phyloP scores from a whole-genome alignment of 2,888 invertebrate species.

The Antitype chi region DNA sequence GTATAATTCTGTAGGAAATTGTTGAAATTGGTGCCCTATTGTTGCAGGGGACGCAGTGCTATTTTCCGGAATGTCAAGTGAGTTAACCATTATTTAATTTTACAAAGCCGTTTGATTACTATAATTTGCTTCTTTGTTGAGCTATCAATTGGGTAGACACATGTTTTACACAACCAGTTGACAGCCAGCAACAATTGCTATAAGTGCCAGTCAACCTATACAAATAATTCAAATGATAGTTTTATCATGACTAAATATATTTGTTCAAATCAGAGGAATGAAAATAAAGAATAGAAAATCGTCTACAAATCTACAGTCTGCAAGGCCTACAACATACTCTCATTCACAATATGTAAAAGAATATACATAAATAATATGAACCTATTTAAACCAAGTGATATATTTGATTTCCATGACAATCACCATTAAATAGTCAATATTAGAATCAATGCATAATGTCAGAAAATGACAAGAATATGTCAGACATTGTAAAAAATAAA shows the following conservation, averaged over 20 bases:
- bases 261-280: too few relatives aligned
- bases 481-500: too few relatives aligned
- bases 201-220: slow-evolving; percentile 8
- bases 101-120: not conserved
- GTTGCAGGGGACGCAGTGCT: slow-evolving; percentile 92
- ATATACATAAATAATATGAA: too few relatives aligned
- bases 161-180: not conserved
- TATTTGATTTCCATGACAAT: too few relatives aligned
- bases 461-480: too few relatives aligned
- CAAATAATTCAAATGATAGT: not conserved
- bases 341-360: too few relatives aligned
- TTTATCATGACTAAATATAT: not conserved
- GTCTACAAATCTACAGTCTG: too few relatives aligned
- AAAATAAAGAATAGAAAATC: too few relatives aligned
- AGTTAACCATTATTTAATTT: slow-evolving; percentile 66
- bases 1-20: slow-evolving; percentile 16
- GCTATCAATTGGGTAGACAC: not conserved
- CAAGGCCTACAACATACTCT: too few relatives aligned
- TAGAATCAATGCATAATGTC: too few relatives aligned
- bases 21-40: slow-evolving; percentile 69
- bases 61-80: slow-evolving; percentile 92
- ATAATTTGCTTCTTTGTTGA: not conserved
- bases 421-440: too few relatives aligned
- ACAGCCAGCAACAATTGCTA: not conserved
- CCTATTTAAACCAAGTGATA: too few relatives aligned